Conservation (phyloP, 1,140 invertebrate species). For the Onthophagus taurus region DNA sequence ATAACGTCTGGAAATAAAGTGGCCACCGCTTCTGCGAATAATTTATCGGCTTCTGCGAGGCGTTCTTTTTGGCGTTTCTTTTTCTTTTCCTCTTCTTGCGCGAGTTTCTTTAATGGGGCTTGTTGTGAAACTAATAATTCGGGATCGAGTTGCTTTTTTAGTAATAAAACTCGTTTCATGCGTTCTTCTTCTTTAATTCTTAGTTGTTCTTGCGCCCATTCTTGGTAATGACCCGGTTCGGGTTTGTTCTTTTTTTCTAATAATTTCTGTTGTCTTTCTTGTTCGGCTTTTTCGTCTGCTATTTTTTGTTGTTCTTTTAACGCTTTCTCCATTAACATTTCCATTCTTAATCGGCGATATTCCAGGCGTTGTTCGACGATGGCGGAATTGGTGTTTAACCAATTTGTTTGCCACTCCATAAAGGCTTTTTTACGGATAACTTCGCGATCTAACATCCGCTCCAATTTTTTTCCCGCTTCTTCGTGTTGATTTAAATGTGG, state of each 20-base stretch:
- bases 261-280: constrained; percentile 28
- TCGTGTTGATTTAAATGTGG: neutral
- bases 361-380: constrained; percentile 17
- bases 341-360: constrained; percentile 4
- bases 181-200: constrained; percentile 36
- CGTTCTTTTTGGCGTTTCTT: constrained; percentile 32
- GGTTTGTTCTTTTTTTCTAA: constrained; percentile 24
- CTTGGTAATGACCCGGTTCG: constrained; percentile 30
- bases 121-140: constrained; percentile 39
- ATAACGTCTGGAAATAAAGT: constrained; percentile 33
- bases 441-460: constrained; percentile 20
- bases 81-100: constrained; percentile 36
- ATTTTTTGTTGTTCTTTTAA: constrained; percentile 11
- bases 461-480: constrained; percentile 6
- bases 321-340: constrained; percentile 1
- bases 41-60: constrained; percentile 26
- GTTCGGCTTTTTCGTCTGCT: constrained; percentile 14
- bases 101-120: constrained; percentile 36
- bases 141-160: constrained; percentile 40
- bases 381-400: constrained; percentile 15
- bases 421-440: constrained; percentile 25
- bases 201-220: constrained; percentile 36
- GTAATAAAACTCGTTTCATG: constrained; percentile 40
- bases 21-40: constrained; percentile 30
- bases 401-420: constrained; percentile 28